Evolutionary conservation across 2,797 vertebrate genomes (phyloP).

Genomic region (Diplodus puntazzo): DNA sequence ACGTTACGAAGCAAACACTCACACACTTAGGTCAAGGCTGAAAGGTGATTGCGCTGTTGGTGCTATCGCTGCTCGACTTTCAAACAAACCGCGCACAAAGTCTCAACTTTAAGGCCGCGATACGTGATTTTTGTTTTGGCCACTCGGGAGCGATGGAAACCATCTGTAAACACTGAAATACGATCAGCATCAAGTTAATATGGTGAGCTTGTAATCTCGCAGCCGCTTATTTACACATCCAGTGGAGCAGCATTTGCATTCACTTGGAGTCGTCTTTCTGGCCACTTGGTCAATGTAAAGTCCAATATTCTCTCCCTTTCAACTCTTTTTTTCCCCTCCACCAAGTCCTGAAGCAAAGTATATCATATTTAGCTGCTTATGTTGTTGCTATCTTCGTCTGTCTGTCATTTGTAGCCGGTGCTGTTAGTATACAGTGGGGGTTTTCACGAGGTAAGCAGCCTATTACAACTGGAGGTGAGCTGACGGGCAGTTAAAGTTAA

Average conservation of each 20-base stretch:
- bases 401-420: not conserved
- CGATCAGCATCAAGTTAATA: slow-evolving; percentile 15
- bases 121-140: not conserved
- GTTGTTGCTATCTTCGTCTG: not conserved
- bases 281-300: slow-evolving; percentile 6
- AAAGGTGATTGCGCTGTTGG: slow-evolving; percentile 25
- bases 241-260: slow-evolving; percentile 13
- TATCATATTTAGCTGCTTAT: not conserved
- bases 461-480: not conserved
- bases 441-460: not conserved
- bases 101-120: slow-evolving; percentile 8
- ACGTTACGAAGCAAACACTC: slow-evolving; percentile 23
- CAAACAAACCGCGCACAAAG: slow-evolving; percentile 19
- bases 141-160: slow-evolving; percentile 2
- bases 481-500: not conserved
- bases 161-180: slow-evolving; percentile 24
- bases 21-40: slow-evolving; percentile 22
- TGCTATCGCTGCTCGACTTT: slow-evolving; percentile 15
- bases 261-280: slow-evolving; percentile 1
- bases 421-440: not conserved
- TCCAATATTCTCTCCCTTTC: slow-evolving; percentile 7
- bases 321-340: not conserved
- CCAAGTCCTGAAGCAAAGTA: not conserved
- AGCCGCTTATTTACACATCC: slow-evolving; percentile 28
- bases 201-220: slow-evolving; percentile 6